phyloP scores from a whole-genome alignment of 2,888 invertebrate genomes.

The Rhagonycha fulva region DNA sequence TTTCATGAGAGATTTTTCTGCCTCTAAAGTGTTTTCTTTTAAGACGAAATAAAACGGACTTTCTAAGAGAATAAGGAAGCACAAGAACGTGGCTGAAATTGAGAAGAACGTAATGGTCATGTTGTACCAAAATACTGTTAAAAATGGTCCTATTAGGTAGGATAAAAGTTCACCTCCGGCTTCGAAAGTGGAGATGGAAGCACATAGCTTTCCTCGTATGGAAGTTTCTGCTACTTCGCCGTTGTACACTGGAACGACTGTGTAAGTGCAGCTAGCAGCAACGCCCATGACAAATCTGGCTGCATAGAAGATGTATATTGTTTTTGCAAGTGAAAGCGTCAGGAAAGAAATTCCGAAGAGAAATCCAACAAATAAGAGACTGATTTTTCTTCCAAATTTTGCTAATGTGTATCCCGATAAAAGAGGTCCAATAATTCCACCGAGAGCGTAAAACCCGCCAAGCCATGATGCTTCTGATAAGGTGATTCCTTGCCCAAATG shows the following conservation, averaged over 20 bases:
- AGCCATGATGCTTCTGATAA: not conserved
- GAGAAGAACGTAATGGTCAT: slow-evolving; percentile 68
- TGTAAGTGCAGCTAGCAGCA: slow-evolving; percentile 70
- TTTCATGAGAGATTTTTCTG: slow-evolving; percentile 63
- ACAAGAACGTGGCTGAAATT: slow-evolving; percentile 61
- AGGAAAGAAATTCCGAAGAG: not conserved
- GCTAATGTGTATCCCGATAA: not conserved
- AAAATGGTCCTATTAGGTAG: slow-evolving; percentile 73
- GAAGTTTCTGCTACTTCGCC: slow-evolving; percentile 84
- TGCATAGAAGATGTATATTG: slow-evolving; percentile 42
- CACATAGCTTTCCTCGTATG: slow-evolving; percentile 79
- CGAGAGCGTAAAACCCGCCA: not conserved
- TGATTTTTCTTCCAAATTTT: not conserved
- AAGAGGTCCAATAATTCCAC: not conserved
- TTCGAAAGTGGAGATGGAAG: slow-evolving; percentile 78
- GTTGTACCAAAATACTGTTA: slow-evolving; percentile 67
- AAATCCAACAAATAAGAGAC: not conserved
- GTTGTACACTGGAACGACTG: slow-evolving; percentile 82
- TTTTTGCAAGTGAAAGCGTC: slow-evolving; percentile 24
- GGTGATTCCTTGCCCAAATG: not conserved
- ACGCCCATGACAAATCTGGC: slow-evolving; percentile 62
- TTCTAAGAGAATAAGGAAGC: slow-evolving; percentile 77
- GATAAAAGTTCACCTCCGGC: slow-evolving; percentile 69
- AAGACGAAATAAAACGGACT: slow-evolving; percentile 73
- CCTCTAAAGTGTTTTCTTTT: slow-evolving; percentile 60